Base-by-base conservation (phyloP, 2,113 vertebrate genomes). In the Myrmophylax atrothorax region DNA sequence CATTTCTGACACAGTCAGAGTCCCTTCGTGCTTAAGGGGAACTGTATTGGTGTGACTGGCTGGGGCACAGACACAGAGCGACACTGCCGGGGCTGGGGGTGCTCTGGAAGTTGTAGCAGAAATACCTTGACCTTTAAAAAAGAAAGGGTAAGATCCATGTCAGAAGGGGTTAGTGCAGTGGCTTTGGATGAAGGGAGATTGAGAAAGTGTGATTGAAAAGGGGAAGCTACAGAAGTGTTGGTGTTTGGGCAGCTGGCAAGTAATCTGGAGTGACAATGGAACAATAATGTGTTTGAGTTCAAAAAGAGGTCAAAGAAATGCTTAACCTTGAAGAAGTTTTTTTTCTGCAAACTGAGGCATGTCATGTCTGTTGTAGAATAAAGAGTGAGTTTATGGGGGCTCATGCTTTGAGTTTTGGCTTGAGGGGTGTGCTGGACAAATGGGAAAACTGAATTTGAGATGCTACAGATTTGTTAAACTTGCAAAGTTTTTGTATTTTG, bases 261-360 rank as follows among this genome's bases (percentile, higher is more conserved):
- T 89, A 37, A 72, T 90, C 49, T 7, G 40, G 80, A 42, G 76
- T 94, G 94, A 69, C 89, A 77, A 19, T 62, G 84, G 50, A 67
- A 64, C 64, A 84, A 28, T 38, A 46, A 38, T 14, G 42, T 77
- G 75, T 26, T 37, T 24, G 84, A 62, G 74, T 75, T 97, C 84
- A 75, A 4, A 74, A 46, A 26, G 47, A 33, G 87, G 84, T 37
- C 74, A 66, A 31, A 50, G 62, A 42, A 85, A 38, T 76, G 22
- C 72, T 79, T 72, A 62, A 80, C 83, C 72, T 73, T 44, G 14
- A 46, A 33, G 60, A 24, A 7, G 50, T 73, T 28, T 4, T 52
- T 29, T 33, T 17, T 2, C 29, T 80, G 12, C 18, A 12, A 16
- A 40, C 11, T 75, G 26, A 2, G 70, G 1, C 31, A 5, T 23